These are phyloP conservation scores for Selene dorsalis DNA, from an alignment of 2,797 vertebrate species.

Conservation along the genomic window DNA sequence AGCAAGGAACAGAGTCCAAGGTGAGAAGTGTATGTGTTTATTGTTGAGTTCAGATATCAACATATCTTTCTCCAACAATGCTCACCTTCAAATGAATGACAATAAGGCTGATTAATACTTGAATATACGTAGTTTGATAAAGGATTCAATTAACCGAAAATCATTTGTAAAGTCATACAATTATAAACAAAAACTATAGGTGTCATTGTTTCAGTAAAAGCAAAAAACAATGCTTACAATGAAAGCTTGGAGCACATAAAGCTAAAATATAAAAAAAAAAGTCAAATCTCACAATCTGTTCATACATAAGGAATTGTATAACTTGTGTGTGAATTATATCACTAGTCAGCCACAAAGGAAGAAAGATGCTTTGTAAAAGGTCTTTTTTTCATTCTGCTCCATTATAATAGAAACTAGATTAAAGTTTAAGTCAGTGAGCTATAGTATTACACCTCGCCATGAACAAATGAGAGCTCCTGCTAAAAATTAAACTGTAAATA, in stretches of 20 bases:
- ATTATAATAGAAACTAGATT: conserved; percentile 64
- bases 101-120: too few relatives aligned
- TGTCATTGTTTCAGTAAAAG: too few relatives aligned
- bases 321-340: conserved; percentile 22
- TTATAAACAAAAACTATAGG: too few relatives aligned
- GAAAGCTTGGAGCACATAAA: neutral
- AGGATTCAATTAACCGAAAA: too few relatives aligned
- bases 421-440: conserved; percentile 45
- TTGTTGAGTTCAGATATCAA: too few relatives aligned
- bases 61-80: too few relatives aligned
- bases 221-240: neutral
- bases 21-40: too few relatives aligned
- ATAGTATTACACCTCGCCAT: conserved; percentile 15
- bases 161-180: too few relatives aligned
- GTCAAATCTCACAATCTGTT: neutral
- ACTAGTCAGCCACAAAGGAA: conserved; percentile 15
- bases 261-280: neutral
- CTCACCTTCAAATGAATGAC: too few relatives aligned
- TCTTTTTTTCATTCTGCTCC: conserved; percentile 43
- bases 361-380: conserved; percentile 27
- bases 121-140: too few relatives aligned
- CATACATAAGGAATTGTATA: neutral
- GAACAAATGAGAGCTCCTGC: conserved; percentile 26
- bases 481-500: conserved; percentile 59
- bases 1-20: too few relatives aligned